These are phyloP conservation scores for Chiroxiphia lanceolata DNA, from an alignment of 2,797 vertebrate genomes.

Conservation along the genomic window DNA sequence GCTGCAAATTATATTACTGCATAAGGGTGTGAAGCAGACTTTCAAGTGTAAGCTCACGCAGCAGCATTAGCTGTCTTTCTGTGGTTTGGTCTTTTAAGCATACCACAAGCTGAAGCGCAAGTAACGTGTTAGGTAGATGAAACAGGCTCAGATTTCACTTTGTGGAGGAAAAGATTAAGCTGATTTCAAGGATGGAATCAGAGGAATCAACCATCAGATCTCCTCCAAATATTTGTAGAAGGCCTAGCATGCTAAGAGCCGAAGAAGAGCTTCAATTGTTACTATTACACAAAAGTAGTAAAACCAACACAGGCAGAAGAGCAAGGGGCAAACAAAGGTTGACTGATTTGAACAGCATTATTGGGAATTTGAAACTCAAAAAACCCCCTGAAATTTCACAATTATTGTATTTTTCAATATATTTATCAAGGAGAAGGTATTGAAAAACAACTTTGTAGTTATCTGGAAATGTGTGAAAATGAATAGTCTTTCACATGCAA, in stretches of 20 bases:
- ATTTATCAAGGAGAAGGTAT: background rate
- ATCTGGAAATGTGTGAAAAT: background rate
- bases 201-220: background rate
- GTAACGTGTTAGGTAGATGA: background rate
- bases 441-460: background rate
- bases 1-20: background rate
- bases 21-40: accelerated
- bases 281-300: background rate
- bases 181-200: background rate
- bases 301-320: background rate
- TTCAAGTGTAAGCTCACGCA: background rate
- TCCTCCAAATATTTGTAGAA: background rate
- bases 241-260: background rate
- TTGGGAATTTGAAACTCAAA: background rate
- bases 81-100: background rate
- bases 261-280: background rate
- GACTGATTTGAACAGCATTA: background rate
- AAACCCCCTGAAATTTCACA: background rate
- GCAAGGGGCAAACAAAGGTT: background rate
- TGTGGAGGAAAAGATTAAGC: background rate
- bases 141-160: background rate
- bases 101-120: background rate
- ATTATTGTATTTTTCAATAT: background rate
- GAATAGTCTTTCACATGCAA: background rate
- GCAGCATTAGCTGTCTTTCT: background rate